Base-by-base conservation (phyloP, 2,888 invertebrate species). In the Orthosia gracilis region DNA sequence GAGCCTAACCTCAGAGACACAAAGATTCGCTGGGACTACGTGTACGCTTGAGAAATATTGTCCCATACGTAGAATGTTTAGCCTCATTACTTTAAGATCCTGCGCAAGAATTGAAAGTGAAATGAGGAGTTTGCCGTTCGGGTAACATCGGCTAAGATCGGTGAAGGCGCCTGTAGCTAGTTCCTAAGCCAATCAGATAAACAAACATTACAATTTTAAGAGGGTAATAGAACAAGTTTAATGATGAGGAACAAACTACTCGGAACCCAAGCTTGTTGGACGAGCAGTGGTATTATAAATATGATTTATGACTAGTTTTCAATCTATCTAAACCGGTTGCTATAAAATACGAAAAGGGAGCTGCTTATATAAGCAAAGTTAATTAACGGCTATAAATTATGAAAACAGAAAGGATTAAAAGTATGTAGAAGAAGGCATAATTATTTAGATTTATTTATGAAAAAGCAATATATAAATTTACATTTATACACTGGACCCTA, bases 1-100 rank as follows among this genome's bases (percentile, higher is more conserved):
- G 31, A 31, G 31, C 31, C 31, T 31, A 31, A 31, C 31, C 4
- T 31, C 31, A 31, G 31, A 31, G 31, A 31, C 4, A 31, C 3
- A 3, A 31, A 31, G 31, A 31, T 0, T 0, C 0, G 31, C 31
- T 31, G 31, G 5, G 31, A 7, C 26, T 26, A 26, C 26, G 3
- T 26, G 26, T 26, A 26, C 7, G 18, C 50, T 75, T 75, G 21
- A 75, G 52, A 31, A 75, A 47, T 75, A 75, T 31, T 31, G 26
- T 15, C 17, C 18, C 61, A 74, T 72, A 71, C 17, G 58, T 15
- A 61, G 45, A 75, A 75, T 76, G 59, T 45, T 50, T 45, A 13
- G 40, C 21, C 7, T 12, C 18, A 50, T 52, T 76, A n/a, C 18
- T 76, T 31, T 17, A 64, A 5, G 50, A 49, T 54, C 5, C 58